Base-by-base conservation (phyloP, 2,113 vertebrate species). In the Geothlypis trichas region DNA sequence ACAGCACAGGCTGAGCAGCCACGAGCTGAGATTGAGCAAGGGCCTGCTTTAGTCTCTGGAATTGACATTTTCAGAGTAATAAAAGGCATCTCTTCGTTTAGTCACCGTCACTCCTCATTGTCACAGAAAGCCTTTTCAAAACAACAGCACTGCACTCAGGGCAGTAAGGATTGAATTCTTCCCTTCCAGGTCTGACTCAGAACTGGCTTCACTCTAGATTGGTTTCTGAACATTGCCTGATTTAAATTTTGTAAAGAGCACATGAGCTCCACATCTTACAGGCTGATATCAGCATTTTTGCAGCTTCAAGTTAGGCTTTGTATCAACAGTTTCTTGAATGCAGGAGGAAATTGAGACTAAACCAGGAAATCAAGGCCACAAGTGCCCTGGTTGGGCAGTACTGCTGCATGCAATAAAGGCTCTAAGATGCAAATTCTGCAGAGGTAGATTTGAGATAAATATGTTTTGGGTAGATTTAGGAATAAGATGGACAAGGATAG, bases 181-280 rank as follows among this genome's bases (percentile, higher is more conserved):
- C 41, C 13, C 67, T 80, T 57, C 30, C 26, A n/a, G n/a, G 9
- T 37, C 28, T 41, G 15, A 51, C 22, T 84, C 44, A 41, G n/a
- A 71, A 15, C 26, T 35, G 30, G 18, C 33, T 44, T 80, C 22
- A 1, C 22, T 55, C 30, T 49, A 20, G 54, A 22, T 6, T 52
- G 15, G 13, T 42, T 78, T 82, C 54, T 72, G 61, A 61, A n/a
- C 6, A 3, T 41, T 52, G 11, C 37, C 47, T 47, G n/a, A 33
- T 37, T 33, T 18, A 47, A 37, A 13, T 68, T 39, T 12, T 68
- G 8, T 33, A 21, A 59, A 62, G 52, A 51, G 5, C 1, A 7
- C 1, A 5, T 1, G 5, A 52, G 15, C 14, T 61, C 3, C 1
- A 0, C 28, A 14, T 49, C 57, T 62, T 21, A 58, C 44, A 58